These are phyloP conservation scores for Therioaphis trifolii DNA, from an alignment of 2,888 invertebrate genomes.

Conservation along the genomic window DNA sequence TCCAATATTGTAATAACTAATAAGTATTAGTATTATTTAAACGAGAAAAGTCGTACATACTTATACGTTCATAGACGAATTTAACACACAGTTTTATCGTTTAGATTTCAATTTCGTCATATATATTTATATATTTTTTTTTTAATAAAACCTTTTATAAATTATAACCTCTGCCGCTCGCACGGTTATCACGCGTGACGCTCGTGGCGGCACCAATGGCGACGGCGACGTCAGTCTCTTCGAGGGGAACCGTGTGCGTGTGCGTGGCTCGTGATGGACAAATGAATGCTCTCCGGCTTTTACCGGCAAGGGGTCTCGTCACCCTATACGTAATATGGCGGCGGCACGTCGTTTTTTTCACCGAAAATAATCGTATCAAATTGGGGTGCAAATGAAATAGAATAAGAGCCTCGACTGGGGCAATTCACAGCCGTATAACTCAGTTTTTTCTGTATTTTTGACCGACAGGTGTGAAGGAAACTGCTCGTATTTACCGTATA, in stretches of 20 bases:
- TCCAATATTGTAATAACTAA: no score
- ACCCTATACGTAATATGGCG: slow-evolving; percentile 53
- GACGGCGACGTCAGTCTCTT: not conserved
- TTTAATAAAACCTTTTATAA: not conserved
- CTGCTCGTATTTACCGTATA: not conserved
- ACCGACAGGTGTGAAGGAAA: slow-evolving; percentile 36
- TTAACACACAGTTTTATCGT: no score
- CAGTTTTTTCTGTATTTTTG: not conserved
- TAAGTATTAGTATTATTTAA: no score
- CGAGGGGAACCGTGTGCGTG: slow-evolving; percentile 37
- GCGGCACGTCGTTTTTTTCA: slow-evolving; percentile 3
- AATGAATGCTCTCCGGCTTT: slow-evolving; percentile 56
- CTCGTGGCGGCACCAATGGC: slow-evolving; percentile 29
- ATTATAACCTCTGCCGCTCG: not conserved
- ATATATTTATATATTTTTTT: no score
- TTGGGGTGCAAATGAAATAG: slow-evolving; percentile 13
- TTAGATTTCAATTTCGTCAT: no score
- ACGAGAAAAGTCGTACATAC: no score
- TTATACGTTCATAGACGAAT: no score
- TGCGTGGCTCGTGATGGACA: slow-evolving; percentile 58
- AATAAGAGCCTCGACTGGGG: not conserved
- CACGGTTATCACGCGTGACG: slow-evolving; percentile 29
- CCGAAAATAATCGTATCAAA: slow-evolving; percentile 7
- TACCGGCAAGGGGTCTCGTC: slow-evolving; percentile 32
- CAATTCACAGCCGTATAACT: not conserved